Evolutionary conservation across 2,888 invertebrate genomes (phyloP), one percentile per base, ranked within the genome.

Genomic region (Catonia carolina): DNA sequence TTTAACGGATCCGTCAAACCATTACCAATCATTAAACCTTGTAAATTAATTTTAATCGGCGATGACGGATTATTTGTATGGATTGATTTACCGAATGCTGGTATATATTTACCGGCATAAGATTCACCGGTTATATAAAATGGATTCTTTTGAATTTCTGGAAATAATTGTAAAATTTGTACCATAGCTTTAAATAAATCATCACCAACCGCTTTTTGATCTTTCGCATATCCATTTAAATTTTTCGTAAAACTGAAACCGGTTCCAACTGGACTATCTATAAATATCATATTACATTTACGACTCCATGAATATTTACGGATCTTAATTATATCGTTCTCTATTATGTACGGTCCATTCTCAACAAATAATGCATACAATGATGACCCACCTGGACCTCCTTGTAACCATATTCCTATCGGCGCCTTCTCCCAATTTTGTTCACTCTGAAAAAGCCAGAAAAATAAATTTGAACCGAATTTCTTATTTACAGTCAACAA

Each of bases 211-310:
- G 86, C 83, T 0, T 79, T 81, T 71, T 94, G 85, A 70, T 89
- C 85, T 6, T 75, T 80, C 12, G 87, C 86, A 72, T 87, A 94
- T 0, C 94, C 93, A 54, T 72, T 78, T 17, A 84, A 81, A 55
- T 80, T 73, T 1, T 83, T 79, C 0, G 94, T 92, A 67, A 92
- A 94, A 73, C 94, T 94, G 69, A 86, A 96, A 0, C 95, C 95
- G 2, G 92, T 88, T 1, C 92, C 92, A 1, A 90, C 94, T 0
- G 95, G 95, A 72, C 92, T 95, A 71, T 96, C 95, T 56, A 96
- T 86, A 70, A 89, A 96, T 53, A 95, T 79, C 37, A 95, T 73
- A 64, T 86, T 84, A 70, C 90, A 89, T 12, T 81, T 82, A 39
- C 79, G 73, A 56, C 83, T 85, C 95, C 95, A 96, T 6, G 86